phyloP scores from a whole-genome alignment of 2,113 vertebrate genomes.

The Dissostichus mawsoni region DNA sequence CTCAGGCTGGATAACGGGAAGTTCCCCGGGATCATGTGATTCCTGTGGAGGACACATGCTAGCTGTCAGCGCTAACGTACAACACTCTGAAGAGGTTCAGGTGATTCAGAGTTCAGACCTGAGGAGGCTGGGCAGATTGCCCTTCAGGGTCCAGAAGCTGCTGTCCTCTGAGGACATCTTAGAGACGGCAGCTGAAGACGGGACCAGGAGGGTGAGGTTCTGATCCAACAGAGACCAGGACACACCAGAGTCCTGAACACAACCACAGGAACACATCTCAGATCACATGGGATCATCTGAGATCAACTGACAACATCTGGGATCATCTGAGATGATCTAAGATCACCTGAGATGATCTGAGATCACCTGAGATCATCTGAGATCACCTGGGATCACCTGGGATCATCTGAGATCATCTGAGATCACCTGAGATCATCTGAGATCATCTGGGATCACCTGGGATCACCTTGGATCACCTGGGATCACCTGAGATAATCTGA shows the following conservation, averaged over 20 bases:
- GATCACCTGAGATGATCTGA: too few relatives aligned
- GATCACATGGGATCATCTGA: not conserved
- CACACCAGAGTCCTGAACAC: conserved; percentile 82
- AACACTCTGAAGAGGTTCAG: too few relatives aligned
- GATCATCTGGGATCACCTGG: too few relatives aligned
- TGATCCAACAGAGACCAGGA: conserved; percentile 75
- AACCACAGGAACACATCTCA: not conserved
- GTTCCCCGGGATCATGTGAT: conserved; percentile 85
- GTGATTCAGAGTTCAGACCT: conserved; percentile 77
- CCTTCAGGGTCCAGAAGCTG: conserved; percentile 86
- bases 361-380: too few relatives aligned
- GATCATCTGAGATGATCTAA: too few relatives aligned
- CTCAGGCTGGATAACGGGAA: conserved; percentile 83
- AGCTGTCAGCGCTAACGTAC: too few relatives aligned
- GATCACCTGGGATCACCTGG: too few relatives aligned
- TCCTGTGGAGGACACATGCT: conserved; percentile 72
- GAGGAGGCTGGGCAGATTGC: conserved; percentile 87
- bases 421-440: too few relatives aligned
- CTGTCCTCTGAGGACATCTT: conserved; percentile 87
- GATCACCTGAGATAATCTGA: too few relatives aligned
- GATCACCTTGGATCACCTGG: too few relatives aligned
- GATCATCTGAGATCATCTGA: too few relatives aligned
- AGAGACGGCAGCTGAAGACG: conserved; percentile 85
- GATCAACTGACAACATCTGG: too few relatives aligned
- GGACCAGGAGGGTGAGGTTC: conserved; percentile 91